These are phyloP conservation scores for Hydrolagus colliei DNA, from an alignment of 2,797 vertebrate species.

Conservation along the genomic window DNA sequence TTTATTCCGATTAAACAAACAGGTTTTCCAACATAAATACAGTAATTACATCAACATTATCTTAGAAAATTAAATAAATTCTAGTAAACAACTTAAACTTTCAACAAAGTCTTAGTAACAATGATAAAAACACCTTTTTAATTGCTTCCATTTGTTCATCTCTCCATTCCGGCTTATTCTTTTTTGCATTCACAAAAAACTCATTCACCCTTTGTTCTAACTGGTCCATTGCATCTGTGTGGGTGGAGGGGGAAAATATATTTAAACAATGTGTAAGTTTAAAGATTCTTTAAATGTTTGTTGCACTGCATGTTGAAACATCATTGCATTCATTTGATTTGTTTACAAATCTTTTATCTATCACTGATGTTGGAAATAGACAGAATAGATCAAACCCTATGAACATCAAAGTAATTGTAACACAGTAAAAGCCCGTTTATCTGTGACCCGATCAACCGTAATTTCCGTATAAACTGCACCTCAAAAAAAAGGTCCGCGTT, in stretches of 20 bases:
- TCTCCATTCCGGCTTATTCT: slow-evolving; percentile 97
- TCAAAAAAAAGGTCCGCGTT: too few relatives aligned
- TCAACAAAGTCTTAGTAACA: too few relatives aligned
- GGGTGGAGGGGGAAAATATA: background rate
- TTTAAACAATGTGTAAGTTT: background rate
- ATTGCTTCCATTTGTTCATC: slow-evolving; percentile 98
- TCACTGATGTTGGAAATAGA: slow-evolving; percentile 5
- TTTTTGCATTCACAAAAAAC: slow-evolving; percentile 96
- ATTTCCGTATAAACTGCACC: too few relatives aligned
- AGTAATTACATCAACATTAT: background rate
- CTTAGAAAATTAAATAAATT: background rate
- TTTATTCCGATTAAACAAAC: background rate
- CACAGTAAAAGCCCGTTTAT: too few relatives aligned
- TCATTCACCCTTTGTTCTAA: slow-evolving; percentile 95
- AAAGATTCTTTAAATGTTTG: background rate
- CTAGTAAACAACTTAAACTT: too few relatives aligned
- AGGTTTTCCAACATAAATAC: too few relatives aligned
- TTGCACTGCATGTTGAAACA: background rate
- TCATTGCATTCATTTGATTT: background rate
- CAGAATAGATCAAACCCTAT: background rate
- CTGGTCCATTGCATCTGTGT: slow-evolving; percentile 92
- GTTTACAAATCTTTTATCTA: background rate
- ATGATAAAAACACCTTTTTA: slow-evolving; percentile 71
- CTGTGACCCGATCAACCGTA: too few relatives aligned
- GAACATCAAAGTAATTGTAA: background rate